Conservation (phyloP, 2,888 invertebrate genomes). For the Apamea sordens region DNA sequence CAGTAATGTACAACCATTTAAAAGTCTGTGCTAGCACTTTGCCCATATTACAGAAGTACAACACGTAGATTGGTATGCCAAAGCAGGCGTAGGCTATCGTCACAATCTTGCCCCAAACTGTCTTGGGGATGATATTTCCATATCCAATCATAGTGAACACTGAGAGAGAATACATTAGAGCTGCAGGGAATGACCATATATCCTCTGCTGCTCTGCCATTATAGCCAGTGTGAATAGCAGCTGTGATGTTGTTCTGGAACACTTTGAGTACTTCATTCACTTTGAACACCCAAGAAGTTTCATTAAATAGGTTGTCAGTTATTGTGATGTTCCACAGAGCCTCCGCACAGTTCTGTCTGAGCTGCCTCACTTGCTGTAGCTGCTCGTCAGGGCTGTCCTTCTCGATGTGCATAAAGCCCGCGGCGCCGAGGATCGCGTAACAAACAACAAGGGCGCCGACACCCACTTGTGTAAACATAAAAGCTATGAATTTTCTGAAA, state of each 20-base stretch:
- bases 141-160: constrained; percentile 98
- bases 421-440: constrained; percentile 96
- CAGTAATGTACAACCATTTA: constrained; percentile 94
- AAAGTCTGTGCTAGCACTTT: constrained; percentile 95
- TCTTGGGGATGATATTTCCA: constrained; percentile 96
- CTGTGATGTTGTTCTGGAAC: constrained; percentile 93
- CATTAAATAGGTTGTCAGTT: constrained; percentile 92
- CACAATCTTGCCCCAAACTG: constrained; percentile 95
- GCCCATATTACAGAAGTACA: constrained; percentile 97
- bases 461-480: constrained; percentile 98
- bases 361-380: constrained; percentile 85
- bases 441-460: constrained; percentile 96
- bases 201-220: constrained; percentile 92
- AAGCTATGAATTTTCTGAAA: constrained; percentile 95
- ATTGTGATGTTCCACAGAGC: constrained; percentile 93
- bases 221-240: constrained; percentile 93
- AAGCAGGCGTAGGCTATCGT: constrained; percentile 96
- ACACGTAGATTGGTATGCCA: constrained; percentile 96
- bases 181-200: constrained; percentile 96
- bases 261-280: constrained; percentile 91
- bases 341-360: constrained; percentile 91
- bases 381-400: constrained; percentile 90
- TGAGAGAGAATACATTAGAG: constrained; percentile 96
- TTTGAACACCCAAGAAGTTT: constrained; percentile 91
- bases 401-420: constrained; percentile 95